Evolutionary conservation across 1,140 invertebrate genomes (phyloP).

Genomic region (Atta colombica): DNA sequence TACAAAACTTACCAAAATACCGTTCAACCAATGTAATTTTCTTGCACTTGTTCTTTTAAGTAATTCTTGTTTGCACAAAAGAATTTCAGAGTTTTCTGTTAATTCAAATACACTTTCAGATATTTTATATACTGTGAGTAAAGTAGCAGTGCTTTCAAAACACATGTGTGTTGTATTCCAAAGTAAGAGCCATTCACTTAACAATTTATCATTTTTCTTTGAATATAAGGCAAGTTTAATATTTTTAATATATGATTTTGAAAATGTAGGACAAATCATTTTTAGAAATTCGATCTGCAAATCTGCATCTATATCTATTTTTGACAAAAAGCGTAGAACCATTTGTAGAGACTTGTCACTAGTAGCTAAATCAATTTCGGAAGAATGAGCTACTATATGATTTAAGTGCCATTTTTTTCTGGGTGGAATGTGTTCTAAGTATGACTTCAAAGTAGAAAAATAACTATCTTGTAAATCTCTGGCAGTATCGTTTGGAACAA

Average conservation of each 20-base stretch:
- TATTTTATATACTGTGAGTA: slow-evolving; percentile 75
- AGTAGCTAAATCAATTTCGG: not conserved
- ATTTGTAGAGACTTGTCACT: slow-evolving; percentile 57
- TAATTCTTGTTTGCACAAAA: slow-evolving; percentile 76
- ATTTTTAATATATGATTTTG: slow-evolving; percentile 70
- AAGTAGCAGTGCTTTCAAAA: slow-evolving; percentile 58
- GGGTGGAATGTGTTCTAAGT: slow-evolving; percentile 43
- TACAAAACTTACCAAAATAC: slow-evolving; percentile 78
- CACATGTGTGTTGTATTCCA: slow-evolving; percentile 70
- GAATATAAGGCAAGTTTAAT: slow-evolving; percentile 81
- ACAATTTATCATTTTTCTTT: slow-evolving; percentile 75
- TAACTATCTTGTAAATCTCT: slow-evolving; percentile 77
- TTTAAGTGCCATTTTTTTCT: slow-evolving; percentile 35
- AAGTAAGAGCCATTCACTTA: slow-evolving; percentile 78
- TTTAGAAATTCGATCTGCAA: slow-evolving; percentile 71
- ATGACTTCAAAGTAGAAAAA: slow-evolving; percentile 71
- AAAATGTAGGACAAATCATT: slow-evolving; percentile 76
- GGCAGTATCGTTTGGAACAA: slow-evolving; percentile 67
- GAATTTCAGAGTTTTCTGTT: slow-evolving; percentile 44
- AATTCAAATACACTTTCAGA: slow-evolving; percentile 73
- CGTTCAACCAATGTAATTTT: slow-evolving; percentile 78
- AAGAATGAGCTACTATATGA: not conserved
- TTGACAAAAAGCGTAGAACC: slow-evolving; percentile 80
- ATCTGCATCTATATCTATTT: slow-evolving; percentile 74
- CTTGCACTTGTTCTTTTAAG: slow-evolving; percentile 74